Conservation (phyloP, 2,113 vertebrate genomes). For the Marmota flaviventris region DNA sequence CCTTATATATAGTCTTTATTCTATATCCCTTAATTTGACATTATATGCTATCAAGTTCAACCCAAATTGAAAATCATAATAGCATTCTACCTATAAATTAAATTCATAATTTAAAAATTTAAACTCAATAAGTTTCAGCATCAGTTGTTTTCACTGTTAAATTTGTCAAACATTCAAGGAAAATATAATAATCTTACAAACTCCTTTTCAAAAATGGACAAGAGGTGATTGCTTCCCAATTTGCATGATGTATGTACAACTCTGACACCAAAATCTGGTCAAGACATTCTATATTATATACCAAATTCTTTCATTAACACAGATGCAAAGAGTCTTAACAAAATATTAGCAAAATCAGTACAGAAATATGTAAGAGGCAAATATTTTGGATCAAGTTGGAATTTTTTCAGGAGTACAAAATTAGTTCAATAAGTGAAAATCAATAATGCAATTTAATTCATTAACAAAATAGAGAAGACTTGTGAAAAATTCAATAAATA, state of each 20-base stretch:
- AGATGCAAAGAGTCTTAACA: neutral
- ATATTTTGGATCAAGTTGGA: neutral
- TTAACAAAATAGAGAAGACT: neutral
- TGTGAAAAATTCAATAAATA: slow-evolving; percentile 28
- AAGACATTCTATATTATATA: neutral
- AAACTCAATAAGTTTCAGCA: neutral
- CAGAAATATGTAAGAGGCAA: neutral
- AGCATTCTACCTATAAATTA: neutral
- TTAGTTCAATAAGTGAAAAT: slow-evolving; percentile 52
- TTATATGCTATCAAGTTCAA: neutral
- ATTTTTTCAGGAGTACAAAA: neutral
- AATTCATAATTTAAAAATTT: neutral
- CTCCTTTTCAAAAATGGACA: neutral
- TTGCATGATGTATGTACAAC: neutral
- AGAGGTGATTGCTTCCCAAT: neutral
- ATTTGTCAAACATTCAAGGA: neutral
- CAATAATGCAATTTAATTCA: slow-evolving; percentile 34
- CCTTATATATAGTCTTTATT: neutral
- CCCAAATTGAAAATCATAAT: neutral
- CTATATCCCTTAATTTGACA: neutral
- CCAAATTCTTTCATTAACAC: neutral
- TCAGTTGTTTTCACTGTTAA: neutral
- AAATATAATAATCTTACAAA: neutral
- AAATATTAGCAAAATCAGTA: slow-evolving; percentile 29
- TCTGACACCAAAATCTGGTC: neutral